Base-by-base conservation (phyloP, 2,888 invertebrate species). In the Xylophagus ater region DNA sequence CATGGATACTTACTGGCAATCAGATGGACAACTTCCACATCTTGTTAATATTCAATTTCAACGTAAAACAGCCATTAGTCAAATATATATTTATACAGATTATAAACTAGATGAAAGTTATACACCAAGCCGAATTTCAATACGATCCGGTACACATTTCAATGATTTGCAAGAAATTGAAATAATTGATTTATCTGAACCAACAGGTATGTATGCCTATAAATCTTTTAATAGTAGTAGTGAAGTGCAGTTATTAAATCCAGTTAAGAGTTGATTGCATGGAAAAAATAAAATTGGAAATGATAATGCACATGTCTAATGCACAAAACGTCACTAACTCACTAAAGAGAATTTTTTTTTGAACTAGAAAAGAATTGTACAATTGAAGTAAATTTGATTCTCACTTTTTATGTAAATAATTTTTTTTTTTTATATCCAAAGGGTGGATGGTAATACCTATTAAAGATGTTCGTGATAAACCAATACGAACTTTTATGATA, bases 1-100 rank as follows among this genome's bases (percentile, higher is more conserved):
- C 46, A 82, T 88, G 65, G 98, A 98, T 51, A 93, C 94, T 3
- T 98, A 96, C 62, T 98, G 98, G 98, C 98, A 98, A 62, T 97
- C 96, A 0, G 98, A 99, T 65, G 98, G 98, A 0, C 96, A 96
- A 51, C 73, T 98, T 45, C 98, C 98, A 3, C 98, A 98, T 66
- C 70, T 96, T 47, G 92, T 98, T 0, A 97, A 96, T 58, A 89
- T 98, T 47, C 93, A 96, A 57, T 97, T 97, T 59, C 81, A 87
- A 55, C 75, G 85, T 47, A 96, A 96, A 66, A 97, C 92, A 1
- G 89, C 90, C 47, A 83, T 98, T 8, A 82, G 86, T 34, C 90
- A 94, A 64, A 85, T 99, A 48, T 93, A 89, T 60, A 84, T 99
- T 45, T 99, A 93, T 59, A 89, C 94, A 0, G 97, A 99, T 63